Evolutionary conservation across 2,888 invertebrate genomes (phyloP).

Genomic region (Eremobia ochroleuca): DNA sequence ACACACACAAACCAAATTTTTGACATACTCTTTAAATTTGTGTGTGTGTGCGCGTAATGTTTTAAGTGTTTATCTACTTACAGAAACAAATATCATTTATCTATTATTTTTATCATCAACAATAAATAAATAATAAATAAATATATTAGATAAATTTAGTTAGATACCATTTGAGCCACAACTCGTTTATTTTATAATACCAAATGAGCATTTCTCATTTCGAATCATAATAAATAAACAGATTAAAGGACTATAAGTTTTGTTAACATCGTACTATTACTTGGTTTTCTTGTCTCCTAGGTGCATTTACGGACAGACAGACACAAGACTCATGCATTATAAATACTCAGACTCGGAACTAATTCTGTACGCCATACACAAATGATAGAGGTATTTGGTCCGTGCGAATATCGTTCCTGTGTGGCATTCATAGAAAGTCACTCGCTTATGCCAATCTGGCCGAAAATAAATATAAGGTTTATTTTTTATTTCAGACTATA

Average conservation of each 20-base stretch:
- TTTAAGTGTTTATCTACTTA: not conserved
- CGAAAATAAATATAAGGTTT: not conserved
- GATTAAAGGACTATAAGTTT: not conserved
- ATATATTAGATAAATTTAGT: no score
- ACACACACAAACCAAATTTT: not conserved
- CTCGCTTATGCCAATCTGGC: not conserved
- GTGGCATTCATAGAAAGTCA: not conserved
- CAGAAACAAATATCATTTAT: not conserved
- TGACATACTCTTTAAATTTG: not conserved
- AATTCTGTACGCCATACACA: conserved; percentile 3
- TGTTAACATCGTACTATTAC: not conserved
- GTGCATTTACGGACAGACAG: not conserved
- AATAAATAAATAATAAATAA: no score
- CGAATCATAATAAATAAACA: not conserved
- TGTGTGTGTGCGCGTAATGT: not conserved
- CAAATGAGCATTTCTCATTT: not conserved
- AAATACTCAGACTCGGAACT: conserved; percentile 18
- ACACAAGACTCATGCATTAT: not conserved
- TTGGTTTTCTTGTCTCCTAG: not conserved
- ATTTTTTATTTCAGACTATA: not conserved
- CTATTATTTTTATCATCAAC: not conserved
- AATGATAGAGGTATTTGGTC: not conserved
- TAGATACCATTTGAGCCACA: not conserved
- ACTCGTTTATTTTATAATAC: not conserved
- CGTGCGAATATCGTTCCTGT: conserved; percentile 16